Evolutionary conservation across 2,797 vertebrate genomes (phyloP).

Genomic region (Mus minutoides): DNA sequence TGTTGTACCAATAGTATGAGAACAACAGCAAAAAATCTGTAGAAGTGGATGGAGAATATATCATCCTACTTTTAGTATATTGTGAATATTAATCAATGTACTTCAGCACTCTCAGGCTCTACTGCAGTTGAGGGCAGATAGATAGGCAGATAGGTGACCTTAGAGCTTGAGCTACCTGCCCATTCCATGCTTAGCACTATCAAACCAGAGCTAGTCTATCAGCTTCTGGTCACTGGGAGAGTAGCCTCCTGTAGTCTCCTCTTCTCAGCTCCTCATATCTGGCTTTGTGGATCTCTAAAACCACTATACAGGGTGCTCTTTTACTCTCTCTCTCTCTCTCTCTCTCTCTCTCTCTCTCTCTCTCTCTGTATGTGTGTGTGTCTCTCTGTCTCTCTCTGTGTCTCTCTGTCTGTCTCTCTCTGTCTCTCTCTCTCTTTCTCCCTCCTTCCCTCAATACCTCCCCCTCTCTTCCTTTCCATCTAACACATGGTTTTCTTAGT

Average conservation of each 20-base stretch:
- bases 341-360: not conserved
- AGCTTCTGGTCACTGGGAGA: not conserved
- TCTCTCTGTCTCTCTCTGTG: too few species aligned
- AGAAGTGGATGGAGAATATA: not conserved
- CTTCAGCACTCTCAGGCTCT: not conserved
- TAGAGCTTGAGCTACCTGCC: not conserved
- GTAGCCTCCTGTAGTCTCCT: not conserved
- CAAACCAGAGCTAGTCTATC: not conserved
- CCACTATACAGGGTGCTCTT: fast-evolving
- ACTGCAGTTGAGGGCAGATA: not conserved
- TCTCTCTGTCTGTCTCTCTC: too few species aligned
- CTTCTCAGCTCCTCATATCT: not conserved
- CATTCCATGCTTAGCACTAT: not conserved
- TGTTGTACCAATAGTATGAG: not conserved
- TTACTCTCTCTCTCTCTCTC: not conserved
- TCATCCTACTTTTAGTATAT: not conserved
- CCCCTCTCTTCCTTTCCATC: not conserved
- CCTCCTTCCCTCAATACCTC: not conserved
- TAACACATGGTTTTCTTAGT: not conserved
- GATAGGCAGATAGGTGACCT: too few species aligned
- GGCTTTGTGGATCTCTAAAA: not conserved
- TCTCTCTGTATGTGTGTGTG: too few species aligned
- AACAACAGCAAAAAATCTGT: not conserved
- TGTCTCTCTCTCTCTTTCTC: not conserved
- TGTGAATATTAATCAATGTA: not conserved